Evolutionary conservation across 2,888 invertebrate species (phyloP), one percentile per base, ranked within the genome.

Genomic region (Ochropacha duplaris): DNA sequence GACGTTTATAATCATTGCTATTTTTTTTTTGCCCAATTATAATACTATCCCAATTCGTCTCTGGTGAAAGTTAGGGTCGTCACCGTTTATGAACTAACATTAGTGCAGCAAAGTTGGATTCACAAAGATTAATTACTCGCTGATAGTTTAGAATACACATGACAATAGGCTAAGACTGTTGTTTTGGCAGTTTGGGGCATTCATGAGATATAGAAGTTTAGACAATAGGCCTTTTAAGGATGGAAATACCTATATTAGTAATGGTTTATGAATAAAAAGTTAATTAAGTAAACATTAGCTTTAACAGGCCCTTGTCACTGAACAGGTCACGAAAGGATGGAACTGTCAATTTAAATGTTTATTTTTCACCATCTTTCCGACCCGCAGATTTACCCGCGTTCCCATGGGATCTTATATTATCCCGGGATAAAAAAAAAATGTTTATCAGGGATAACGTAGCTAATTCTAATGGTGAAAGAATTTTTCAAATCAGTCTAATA

Each of bases 141-240:
- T 12, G 28, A 28, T 28, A 51, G 26, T 28, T 44, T 5, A 9
- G 44, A 14, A 19, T 2, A 51, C 28, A 28, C 50, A 51, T 51
- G 50, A 16, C 28, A 51, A 50, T 50, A 50, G 26, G 24, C 16
- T 50, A 26, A 28, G 50, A 16, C 28, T 22, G 50, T 39, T 44
- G 19, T 51, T 51, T 51, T 11, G 50, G 11, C 50, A 51, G 26
- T 51, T 51, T n/a, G 16, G n/a, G 50, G 50, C 50, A 51, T 51
- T 51, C 16, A 51, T 51, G 28, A 51, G 26, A 51, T 51, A 51
- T 51, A 51, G 9, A 16, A 51, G n/a, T 50, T 50, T 28, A 19
- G 28, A 28, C 50, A 26, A 26, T 16, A 26, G 28, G 28, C 28
- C n/a, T 28, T 28, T 28, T 16, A 14, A 16, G 26, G 16, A 24